Percentiles rank a stretch among this genome's conserved stretches.
These are phyloP conservation scores for Lineus longissimus DNA, from an alignment of 1,140 invertebrate genomes.

Conservation along the genomic window DNA sequence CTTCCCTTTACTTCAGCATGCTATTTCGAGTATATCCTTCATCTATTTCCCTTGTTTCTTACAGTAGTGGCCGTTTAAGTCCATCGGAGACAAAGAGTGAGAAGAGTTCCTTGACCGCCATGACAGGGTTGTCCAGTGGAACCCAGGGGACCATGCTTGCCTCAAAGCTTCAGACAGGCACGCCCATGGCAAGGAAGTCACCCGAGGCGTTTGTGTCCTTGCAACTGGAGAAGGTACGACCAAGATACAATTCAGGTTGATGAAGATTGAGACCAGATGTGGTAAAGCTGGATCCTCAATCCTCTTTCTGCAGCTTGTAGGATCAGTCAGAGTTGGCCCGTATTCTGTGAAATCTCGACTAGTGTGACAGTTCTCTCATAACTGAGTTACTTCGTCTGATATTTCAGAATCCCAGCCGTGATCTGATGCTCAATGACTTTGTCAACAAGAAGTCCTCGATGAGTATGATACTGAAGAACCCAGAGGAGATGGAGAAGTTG, in stretches of 20 bases:
- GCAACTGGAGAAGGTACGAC: constrained; percentile 49
- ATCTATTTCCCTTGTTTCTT: not conserved
- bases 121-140: constrained; percentile 36
- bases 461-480: constrained; percentile 38
- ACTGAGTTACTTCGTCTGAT: not conserved
- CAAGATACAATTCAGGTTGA: too few species aligned
- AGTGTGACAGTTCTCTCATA: too few species aligned
- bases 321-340: too few species aligned
- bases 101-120: constrained; percentile 43
- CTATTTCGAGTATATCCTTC: too few species aligned
- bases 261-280: too few species aligned
- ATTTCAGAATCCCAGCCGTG: constrained; percentile 49
- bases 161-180: constrained; percentile 22
- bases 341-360: too few species aligned
- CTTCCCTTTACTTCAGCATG: too few species aligned
- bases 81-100: constrained; percentile 49
- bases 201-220: constrained; percentile 51
- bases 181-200: constrained; percentile 19
- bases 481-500: constrained; percentile 45
- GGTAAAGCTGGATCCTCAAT: too few species aligned
- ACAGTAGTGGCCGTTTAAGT: constrained; percentile 35
- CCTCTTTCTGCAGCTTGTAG: too few species aligned
- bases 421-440: constrained; percentile 51
- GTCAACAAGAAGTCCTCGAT: constrained; percentile 43
- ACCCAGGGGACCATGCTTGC: constrained; percentile 25